Evolutionary conservation across 2,113 vertebrate species (phyloP), one percentile per base, ranked within the genome.

Genomic region (Furnarius figulus): DNA sequence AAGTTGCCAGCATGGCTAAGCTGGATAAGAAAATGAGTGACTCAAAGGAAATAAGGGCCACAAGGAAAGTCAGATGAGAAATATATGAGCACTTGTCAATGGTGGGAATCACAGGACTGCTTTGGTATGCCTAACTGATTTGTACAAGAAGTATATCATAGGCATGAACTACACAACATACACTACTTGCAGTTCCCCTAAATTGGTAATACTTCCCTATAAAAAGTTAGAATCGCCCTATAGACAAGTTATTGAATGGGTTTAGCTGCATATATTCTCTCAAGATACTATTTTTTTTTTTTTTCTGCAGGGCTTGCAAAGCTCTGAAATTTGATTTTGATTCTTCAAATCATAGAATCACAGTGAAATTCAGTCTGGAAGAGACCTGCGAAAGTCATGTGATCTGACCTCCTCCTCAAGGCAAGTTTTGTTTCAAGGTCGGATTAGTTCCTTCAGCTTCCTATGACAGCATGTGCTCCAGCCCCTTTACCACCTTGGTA

Each of bases 1-100:
- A 77, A 91, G 37, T 68, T 77, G 44, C 49, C 58, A 80, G 71
- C 44, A 24, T 88, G 56, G 70, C 49, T 95, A 90, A 87, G 62
- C 40, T 73, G 88, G 73, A 89, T 95, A 89, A 95, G 91, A 95
- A 95, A 87, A 92, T 83, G 66, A 93, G 22, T 79, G 86, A 94
- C 50, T 88, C 44, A 76, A 55, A 75, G 63, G 71, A 96, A 96
- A 85, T 80, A 70, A 85, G 76, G 68, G 16, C 42, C 49, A 87
- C 47, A 68, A 21, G 19, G n/a, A 46, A 90, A 83, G 78, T 70
- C 31, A 74, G 44, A 82, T 50, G 35, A 77, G 50, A 94, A 94
- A 92, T 87, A 33, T 21, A 33, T 76, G 71, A 93, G 11, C 20
- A 22, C 18, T 91, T 93, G 20, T 80, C 82, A 93, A 22, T 47